Conservation (phyloP, 2,888 invertebrate genomes). For the Drosophila mayaguana region DNA sequence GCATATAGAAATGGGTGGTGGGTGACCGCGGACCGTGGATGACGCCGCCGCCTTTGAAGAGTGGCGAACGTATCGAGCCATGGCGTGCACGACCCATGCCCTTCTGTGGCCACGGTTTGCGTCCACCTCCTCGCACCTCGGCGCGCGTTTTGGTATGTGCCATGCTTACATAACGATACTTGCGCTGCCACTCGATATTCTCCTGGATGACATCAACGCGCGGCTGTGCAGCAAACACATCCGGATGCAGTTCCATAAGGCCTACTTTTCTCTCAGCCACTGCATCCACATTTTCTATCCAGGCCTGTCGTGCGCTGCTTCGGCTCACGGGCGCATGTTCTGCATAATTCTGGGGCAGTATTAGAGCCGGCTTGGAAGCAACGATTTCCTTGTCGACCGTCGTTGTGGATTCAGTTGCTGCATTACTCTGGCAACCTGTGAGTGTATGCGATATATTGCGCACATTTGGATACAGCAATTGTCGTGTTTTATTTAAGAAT, state of each 20-base stretch:
- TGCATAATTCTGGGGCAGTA: conserved; percentile 72
- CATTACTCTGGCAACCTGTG: conserved; percentile 32
- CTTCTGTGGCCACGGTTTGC: conserved; percentile 99
- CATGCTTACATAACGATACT: conserved; percentile 93
- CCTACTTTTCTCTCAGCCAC: conserved; percentile 92
- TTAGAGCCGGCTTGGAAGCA: conserved; percentile 51
- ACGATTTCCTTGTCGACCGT: background rate
- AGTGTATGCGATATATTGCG: conserved; percentile 55
- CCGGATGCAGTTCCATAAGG: conserved; percentile 94
- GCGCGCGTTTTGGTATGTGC: conserved; percentile 91
- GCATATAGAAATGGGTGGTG: conserved; percentile 96
- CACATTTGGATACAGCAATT: conserved; percentile 56
- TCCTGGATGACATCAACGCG: conserved; percentile 94
- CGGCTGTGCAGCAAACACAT: conserved; percentile 92
- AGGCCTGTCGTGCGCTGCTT: conserved; percentile 88
- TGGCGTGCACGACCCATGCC: conserved; percentile 95
- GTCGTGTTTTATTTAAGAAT: conserved; percentile 75
- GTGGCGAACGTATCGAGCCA: conserved; percentile 95
- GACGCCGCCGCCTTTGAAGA: conserved; percentile 93
- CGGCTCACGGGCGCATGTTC: conserved; percentile 66
- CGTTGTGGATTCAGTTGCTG: conserved; percentile 16
- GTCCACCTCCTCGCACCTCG: conserved; percentile 95
- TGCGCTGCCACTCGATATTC: conserved; percentile 94
- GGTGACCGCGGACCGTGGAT: conserved; percentile 97
- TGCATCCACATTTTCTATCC: conserved; percentile 94